Evolutionary conservation across 2,797 vertebrate genomes (phyloP).

Genomic region (Somateria mollissima): DNA sequence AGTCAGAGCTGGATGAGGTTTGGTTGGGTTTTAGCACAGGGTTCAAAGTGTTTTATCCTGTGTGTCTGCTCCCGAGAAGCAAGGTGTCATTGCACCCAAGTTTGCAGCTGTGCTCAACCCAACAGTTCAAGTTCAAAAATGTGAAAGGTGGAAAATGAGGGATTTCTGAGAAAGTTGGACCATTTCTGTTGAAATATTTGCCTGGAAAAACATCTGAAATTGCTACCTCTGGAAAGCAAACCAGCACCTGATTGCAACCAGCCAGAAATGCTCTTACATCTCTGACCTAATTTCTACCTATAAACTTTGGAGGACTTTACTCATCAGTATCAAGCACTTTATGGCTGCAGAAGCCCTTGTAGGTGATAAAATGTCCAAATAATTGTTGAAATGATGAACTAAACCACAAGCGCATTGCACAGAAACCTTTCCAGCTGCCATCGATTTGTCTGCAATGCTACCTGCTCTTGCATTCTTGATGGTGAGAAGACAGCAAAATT

Average conservation of each 20-base stretch:
- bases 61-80: not conserved
- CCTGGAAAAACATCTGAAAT: not conserved
- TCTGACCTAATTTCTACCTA: not conserved
- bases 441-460: fast-evolving
- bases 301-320: not conserved
- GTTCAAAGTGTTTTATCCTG: not conserved
- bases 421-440: not conserved
- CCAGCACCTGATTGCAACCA: not conserved
- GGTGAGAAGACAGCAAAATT: not conserved
- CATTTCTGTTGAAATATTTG: not conserved
- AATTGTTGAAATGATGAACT: fast-evolving
- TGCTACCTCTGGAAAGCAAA: not conserved
- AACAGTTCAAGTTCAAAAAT: not conserved
- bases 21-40: not conserved
- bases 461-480: fast-evolving
- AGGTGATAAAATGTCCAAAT: not conserved
- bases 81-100: fast-evolving
- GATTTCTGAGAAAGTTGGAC: not conserved
- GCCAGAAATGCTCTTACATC: not conserved
- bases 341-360: not conserved
- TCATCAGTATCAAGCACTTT: not conserved
- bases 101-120: not conserved
- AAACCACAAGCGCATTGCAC: not conserved
- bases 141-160: not conserved
- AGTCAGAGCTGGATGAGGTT: not conserved